A percentile compares a stretch with the other conserved stretches of the same genome.
These are phyloP conservation scores for Mactra quadrangularis DNA, from an alignment of 1,140 invertebrate species.

Conservation along the genomic window DNA sequence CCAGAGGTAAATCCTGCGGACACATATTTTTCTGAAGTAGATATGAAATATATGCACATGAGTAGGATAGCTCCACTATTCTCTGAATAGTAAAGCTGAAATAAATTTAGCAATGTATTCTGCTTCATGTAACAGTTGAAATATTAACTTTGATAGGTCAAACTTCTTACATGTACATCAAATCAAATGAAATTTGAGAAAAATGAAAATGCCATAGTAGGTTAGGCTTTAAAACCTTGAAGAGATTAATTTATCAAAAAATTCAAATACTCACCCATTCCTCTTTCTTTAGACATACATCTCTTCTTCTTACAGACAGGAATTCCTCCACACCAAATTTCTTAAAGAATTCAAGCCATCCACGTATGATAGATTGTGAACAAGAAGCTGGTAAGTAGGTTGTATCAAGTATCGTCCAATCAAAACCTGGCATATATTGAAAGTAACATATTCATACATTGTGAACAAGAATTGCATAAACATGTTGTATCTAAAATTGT, in stretches of 20 bases:
- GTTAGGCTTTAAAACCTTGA: too few species aligned
- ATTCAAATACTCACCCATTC: conserved; percentile 68
- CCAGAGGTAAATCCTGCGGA: too few species aligned
- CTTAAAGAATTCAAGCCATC: conserved; percentile 78
- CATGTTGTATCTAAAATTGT: background rate
- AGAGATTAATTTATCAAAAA: too few species aligned
- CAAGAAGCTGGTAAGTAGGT: conserved; percentile 69
- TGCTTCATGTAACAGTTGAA: too few species aligned
- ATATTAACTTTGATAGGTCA: too few species aligned
- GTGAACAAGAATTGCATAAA: background rate
- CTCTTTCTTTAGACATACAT: conserved; percentile 57
- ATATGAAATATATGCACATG: too few species aligned
- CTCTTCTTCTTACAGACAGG: conserved; percentile 65
- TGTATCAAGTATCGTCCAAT: conserved; percentile 76
- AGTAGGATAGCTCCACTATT: too few species aligned
- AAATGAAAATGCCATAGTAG: too few species aligned
- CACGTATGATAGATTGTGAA: conserved; percentile 36
- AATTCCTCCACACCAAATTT: conserved; percentile 78
- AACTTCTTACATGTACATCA: background rate
- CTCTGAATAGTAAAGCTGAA: too few species aligned
- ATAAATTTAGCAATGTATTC: too few species aligned
- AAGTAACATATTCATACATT: background rate
- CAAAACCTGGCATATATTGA: conserved; percentile 73
- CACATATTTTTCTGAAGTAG: too few species aligned
- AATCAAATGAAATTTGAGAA: background rate